A percentile compares a stretch with the other conserved stretches of the same genome.
These are phyloP conservation scores for Tadarida brasiliensis DNA, from an alignment of 2,797 vertebrate species.

Conservation along the genomic window DNA sequence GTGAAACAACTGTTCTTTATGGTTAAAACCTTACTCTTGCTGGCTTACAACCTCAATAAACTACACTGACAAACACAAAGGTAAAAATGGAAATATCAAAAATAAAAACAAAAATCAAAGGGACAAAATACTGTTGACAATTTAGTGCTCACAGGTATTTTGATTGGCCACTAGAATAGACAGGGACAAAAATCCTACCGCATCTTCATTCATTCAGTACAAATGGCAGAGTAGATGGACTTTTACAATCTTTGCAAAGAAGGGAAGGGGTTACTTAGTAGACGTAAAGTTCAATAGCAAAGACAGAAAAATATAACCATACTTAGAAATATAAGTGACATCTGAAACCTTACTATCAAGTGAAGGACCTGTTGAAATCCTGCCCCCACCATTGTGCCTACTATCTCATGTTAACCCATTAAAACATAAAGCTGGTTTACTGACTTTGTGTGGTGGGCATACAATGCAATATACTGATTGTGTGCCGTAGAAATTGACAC, in stretches of 20 bases:
- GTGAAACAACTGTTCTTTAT: not conserved
- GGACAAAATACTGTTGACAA: not conserved
- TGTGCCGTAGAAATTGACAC: not conserved
- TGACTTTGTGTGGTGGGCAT: not conserved
- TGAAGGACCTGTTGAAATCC: not conserved
- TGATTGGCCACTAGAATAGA: not conserved
- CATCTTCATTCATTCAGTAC: not conserved
- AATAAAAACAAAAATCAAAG: not conserved
- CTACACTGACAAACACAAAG: not conserved
- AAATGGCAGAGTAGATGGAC: not conserved
- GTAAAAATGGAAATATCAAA: slow-evolving; percentile 43
- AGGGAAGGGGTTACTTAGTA: not conserved
- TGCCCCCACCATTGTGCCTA: not conserved
- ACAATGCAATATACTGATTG: not conserved
- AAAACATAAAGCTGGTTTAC: not conserved
- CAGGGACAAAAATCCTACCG: not conserved
- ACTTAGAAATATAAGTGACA: not conserved
- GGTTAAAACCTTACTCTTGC: not conserved
- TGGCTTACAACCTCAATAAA: slow-evolving; percentile 18
- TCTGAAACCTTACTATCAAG: not conserved
- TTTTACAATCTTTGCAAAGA: not conserved
- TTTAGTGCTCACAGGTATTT: not conserved
- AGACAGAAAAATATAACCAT: not conserved
- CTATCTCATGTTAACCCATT: not conserved
- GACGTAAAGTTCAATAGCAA: not conserved